Base-by-base conservation (phyloP, 64 coral and sea anemone genomes). In the Cladopsammia gracilis region DNA sequence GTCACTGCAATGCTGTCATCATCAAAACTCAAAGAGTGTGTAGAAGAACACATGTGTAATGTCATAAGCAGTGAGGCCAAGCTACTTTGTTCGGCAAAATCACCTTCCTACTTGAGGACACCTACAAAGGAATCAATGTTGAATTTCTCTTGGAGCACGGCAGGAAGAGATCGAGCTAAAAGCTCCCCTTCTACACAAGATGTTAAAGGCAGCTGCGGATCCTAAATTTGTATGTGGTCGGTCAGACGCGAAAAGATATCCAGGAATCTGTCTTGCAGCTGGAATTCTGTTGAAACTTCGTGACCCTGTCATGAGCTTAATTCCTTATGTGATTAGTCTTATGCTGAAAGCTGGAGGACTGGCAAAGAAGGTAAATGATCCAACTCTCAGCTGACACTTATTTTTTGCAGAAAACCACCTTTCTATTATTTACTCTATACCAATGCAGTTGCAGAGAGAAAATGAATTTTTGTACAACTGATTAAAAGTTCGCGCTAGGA, bases 271-370 rank as follows among this genome's bases (percentile, higher is more conserved):
- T 51, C 34, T 25, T 11, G 88, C 76, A 20, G 76, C 64, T 42
- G 76, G 51, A 6, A 42, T 90, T 11, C 64, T 90, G 61, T 34
- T 90, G 15, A 80, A 81, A 49, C 20, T 54, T 6, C 42, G 77
- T 50, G 10, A 90, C 62, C 46, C n/a, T 5, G 34, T 10, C 46
- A 90, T 90, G 75, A 79, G 59, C 62, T 70, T 90, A 7, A 51
- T 90, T 70, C 88, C 88, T 66, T 71, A 90, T 67, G 60, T 79
- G 4, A 90, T 90, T n/a, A 90, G 88, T 48, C 44, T 49, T 12
- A 80, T 80, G 52, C 73, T 90, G 10, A 90, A 80, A 69, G 66
- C 64, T 18, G 75, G 42, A 25, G 45, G 65, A 25, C 68, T 42
- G 2, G 79, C 88, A 23, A 90, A 90, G 52, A 68, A 16, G 65